Evolutionary conservation across 1,140 invertebrate genomes (phyloP), one percentile per base, ranked within the genome.

Genomic region (Harlomillsia oculata): DNA sequence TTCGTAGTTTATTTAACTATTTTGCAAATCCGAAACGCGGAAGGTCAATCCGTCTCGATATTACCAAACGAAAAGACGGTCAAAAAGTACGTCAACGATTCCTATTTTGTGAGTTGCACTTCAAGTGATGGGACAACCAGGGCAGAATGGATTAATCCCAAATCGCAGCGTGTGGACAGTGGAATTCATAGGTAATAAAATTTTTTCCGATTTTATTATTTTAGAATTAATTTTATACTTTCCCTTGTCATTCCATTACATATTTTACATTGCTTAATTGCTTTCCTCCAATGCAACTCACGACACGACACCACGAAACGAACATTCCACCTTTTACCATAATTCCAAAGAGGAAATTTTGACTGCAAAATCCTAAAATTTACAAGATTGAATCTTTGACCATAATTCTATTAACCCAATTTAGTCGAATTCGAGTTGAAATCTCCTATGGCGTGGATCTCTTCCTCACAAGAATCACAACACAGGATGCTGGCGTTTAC

Each of bases 41-140:
- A n/a, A n/a, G 45, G 45, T 32, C 45, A 48, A 48, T 28, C 43
- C 28, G 56, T 65, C 23, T 21, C 50, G 16, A 53, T 65, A 36
- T 40, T 41, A n/a, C 64, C 64, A 11, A 13, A 45, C 18, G 64
- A 65, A 23, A 53, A 34, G 44, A 40, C 44, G 28, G 64, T 65
- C n/a, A 62, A 53, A 25, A 65, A 62, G 40, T 62, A 62, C 26
- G 57, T 60, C 46, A 62, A 62, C 37, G 64, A 65, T n/a, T 53
- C 57, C 3, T 65, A 65, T 40, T 58, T 65, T 41, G 64, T 65
- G 20, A 58, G 57, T 16, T 65, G 64, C 52, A 32, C 53, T 37
- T 30, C 53, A 21, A 25, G 46, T 1, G 59, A 59, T 30, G 56
- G 56, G 29, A 36, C 34, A 13, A 43, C 41, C 5, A 50, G 36